Evolutionary conservation across 1,140 invertebrate genomes (phyloP).

Genomic region (Battus philenor): DNA sequence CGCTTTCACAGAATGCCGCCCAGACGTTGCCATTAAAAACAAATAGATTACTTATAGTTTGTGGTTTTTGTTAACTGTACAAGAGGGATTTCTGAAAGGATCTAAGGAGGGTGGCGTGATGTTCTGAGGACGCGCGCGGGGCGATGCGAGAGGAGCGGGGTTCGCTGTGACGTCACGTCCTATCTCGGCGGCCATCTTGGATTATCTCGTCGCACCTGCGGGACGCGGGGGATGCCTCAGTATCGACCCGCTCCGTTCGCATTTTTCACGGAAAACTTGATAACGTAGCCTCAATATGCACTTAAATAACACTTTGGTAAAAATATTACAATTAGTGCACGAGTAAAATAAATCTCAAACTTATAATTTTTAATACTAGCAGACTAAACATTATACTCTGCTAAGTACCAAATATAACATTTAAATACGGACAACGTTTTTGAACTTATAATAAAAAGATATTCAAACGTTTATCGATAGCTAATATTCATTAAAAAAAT

Average conservation of each 20-base stretch:
- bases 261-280: conserved; percentile 67
- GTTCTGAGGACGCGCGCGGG: conserved; percentile 67
- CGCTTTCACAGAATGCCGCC: no score
- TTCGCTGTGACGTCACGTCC: conserved; percentile 74
- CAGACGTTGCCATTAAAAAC: background rate
- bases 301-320: no score
- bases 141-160: conserved; percentile 44
- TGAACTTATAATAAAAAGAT: no score
- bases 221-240: conserved; percentile 51
- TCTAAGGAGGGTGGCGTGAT: conserved; percentile 68
- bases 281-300: conserved; percentile 22
- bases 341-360: no score
- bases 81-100: conserved; percentile 66
- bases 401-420: no score
- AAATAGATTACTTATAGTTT: no score
- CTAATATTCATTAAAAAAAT: no score
- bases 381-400: no score
- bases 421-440: no score
- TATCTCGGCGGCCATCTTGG: conserved; percentile 75
- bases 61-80: conserved; percentile 45
- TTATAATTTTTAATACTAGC: no score
- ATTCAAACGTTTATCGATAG: no score
- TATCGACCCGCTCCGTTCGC: conserved; percentile 63
- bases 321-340: no score
- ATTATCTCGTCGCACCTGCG: conserved; percentile 75